Evolutionary conservation across 2,797 vertebrate species (phyloP), one percentile per base, ranked within the genome.

Genomic region (Bovichtus variegatus): DNA sequence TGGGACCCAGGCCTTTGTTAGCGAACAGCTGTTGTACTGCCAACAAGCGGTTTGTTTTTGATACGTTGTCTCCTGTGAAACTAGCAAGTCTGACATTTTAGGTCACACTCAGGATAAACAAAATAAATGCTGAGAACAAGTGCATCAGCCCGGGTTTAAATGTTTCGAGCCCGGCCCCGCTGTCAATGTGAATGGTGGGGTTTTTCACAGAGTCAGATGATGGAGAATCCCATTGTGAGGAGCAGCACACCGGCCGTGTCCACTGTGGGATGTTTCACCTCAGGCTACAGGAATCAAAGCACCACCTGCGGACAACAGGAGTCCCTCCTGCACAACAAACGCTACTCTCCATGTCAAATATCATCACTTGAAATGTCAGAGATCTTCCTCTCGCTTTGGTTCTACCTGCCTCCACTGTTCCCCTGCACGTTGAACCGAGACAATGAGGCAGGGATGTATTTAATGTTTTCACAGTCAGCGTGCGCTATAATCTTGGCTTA

Each of bases 231-330:
- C 77, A 61, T 53, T 68, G 84, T 31, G 76, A 83, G 81, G 71
- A 83, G 59, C 76, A 57, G 71, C 76, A 66, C 57, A 15, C 46
- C 3, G 71, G 64, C 61, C 41, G 8, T 54, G 78, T 74, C 76
- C 55, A 5, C 75, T 3, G 47, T 81, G 80, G 89, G 87, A 88
- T 82, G 81, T 76, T 78, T 76, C 81, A 84, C 83, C 88, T 80
- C 77, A 15, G 87, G 89, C 86, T 27, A 71, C 12, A 64, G 51
- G 75, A 76, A 91, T 89, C 87, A 89, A 87, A 91, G 90, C 85
- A 68, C 81, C 89, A 81, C 88, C 87, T 83, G 84, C 51, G 62
- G 84, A 86, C 77, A 69, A 59, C 70, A 19, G 21, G 69, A 81
- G 57, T 71, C 55, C 13, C 78, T 83, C 58, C 79, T n/a, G 53